Base-by-base conservation (phyloP, 1,140 invertebrate genomes). In the Nomia melanderi region DNA sequence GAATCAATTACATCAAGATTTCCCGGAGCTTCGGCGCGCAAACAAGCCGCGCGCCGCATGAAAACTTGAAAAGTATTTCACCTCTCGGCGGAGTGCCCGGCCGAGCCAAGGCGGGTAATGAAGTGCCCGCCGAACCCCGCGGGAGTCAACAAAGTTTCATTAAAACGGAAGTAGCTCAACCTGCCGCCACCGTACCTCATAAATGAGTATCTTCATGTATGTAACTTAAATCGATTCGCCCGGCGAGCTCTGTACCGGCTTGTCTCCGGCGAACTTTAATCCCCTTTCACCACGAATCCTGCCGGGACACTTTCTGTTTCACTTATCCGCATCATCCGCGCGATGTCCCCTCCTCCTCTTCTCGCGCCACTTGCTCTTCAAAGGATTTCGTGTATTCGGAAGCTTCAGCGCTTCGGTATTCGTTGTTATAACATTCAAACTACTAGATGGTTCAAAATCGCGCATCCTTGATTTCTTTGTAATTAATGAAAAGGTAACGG, bases 131-230 rank as follows among this genome's bases (percentile, higher is more conserved):
- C 54, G 67, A 77, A 74, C 71, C 65, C 63, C 53, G 6, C 27
- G 7, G 44, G 73, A 80, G 82, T 83, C 72, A 84, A 84, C 81
- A 69, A 83, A 84, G 69, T 84, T 84, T 84, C 82, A 83, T 84
- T 80, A 84, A 84, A 80, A 56, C 72, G 63, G 63, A 83, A 71
- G 72, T 72, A 78, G 56, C 57, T 25, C 64, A 65, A 81, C 56
- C 63, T 65, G 62, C 57, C 27, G 62, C 57, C 27, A 31, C 36
- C 64, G 33, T 53, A 53, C 65, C 57, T 70, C 71, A 65, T 72
- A 79, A 83, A 83, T 76, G 71, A 67, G 81, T 69, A 70, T 75
- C 47, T 41, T 44, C 60, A 72, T 82, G 63, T 74, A 83, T 39
- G 69, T 64, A 70, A 69, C 75, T 59, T 77, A 72, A 82, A 83